Base-by-base conservation (phyloP, 1,140 invertebrate species). In the Drosophila pruinosa region DNA sequence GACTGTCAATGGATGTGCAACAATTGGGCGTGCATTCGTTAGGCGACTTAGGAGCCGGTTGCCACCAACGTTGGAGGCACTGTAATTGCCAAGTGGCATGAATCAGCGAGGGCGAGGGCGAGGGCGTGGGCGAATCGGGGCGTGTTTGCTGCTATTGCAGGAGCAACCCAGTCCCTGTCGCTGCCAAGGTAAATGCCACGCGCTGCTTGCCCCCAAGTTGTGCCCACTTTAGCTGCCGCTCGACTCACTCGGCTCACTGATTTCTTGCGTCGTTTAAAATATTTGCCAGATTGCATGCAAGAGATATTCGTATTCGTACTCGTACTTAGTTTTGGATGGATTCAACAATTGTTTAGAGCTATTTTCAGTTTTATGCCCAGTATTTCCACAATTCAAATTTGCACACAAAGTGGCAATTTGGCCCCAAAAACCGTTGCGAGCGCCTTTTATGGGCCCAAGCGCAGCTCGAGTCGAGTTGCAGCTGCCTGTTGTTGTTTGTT, bases 1-100 rank as follows among this genome's bases (percentile, higher is more conserved):
- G 74, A 76, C 71, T 75, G 83, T 78, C 83, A 74, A 81, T 81
- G 78, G 74, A 90, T 88, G 89, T 90, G 89, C 89, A 90, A 90
- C 89, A 90, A 89, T 90, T 90, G 89, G 89, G 89, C 89, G 89
- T 90, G 81, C 89, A 89, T 89, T 90, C 74, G 75, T 82, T 88
- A 76, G 75, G 56, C 39, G 70, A 38, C 3, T 54, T 63, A 34
- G 72, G 31, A 69, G 64, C 21, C 10, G 10, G 63, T 54, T 90
- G 78, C 89, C 80, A 90, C 79, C 88, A 88, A 83, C 88, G 79
- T 79, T 63, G 88, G 12, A 21, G 31, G 48, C n/a, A 39, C 12
- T 19, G 63, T 56, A 67, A 57, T 57, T 57, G 63, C 54, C 54
- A 68, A 28, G 58, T 26, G 48, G 62, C 70, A 79, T 83, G 74